Base-by-base conservation (phyloP, 2,797 vertebrate species). In the Danio kyathit region DNA sequence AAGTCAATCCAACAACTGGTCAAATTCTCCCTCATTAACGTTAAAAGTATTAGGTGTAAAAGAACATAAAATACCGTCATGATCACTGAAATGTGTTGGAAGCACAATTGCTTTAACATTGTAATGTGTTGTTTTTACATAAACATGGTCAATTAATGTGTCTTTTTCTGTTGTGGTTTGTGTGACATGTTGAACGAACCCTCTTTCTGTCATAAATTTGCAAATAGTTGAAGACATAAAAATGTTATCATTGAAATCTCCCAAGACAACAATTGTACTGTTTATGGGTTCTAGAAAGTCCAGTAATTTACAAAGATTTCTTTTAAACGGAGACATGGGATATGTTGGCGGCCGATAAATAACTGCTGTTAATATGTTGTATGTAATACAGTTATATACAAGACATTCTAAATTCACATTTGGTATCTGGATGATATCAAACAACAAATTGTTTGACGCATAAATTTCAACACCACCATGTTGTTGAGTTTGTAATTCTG, bases 321-420 rank as follows among this genome's bases (percentile, higher is more conserved):
- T 8, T 7, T 41, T 44, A 48, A 70, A 60, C 46, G 44, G 17
- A 52, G 29, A 19, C n/a, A 76, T 38, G 6, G 41, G 59, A 17
- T 72, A 80, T 5, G 77, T 72, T 10, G 77, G 77, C 51, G 77
- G 67, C 13, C 77, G 69, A 67, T 80, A 80, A 14, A 80, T 14
- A 59, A 70, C 52, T 43, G 64, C 76, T 21, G 48, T n/a, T 38
- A 61, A 13, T 38, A 48, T 19, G 10, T 66, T 78, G 65, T 67
- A 12, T 44, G 43, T 9, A 10, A n/a, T 9, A 3, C 7, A 48
- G 17, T 51, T 48, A 19, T 19, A 69, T 6, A 69, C 1, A 51
- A 71, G 5, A 51, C 56, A 71, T 51, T 79, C 65, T 6, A 80
- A 61, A 57, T 72, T 61, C 7, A 80, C 6, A 49, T 69, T 19